Percentiles rank a stretch among this genome's conserved stretches.
Conservation (phyloP, 2,797 vertebrate genomes). For the Masticophis lateralis region DNA sequence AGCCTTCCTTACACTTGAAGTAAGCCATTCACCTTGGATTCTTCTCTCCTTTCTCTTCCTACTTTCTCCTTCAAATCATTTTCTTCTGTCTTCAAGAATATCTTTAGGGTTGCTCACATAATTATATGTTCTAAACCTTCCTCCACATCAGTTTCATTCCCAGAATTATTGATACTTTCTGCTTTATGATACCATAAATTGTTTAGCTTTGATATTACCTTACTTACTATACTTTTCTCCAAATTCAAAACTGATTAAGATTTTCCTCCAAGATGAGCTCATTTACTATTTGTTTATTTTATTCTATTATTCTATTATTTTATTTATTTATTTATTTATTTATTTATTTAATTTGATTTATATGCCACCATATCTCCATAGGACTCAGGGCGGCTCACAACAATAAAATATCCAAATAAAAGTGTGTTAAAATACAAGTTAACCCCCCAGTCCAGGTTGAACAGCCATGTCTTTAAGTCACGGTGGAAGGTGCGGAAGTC, state of each 20-base stretch:
- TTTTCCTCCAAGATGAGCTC: not conserved
- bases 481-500: too few relatives aligned
- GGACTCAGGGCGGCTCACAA: too few relatives aligned
- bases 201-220: not conserved
- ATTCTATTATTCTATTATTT: not conserved
- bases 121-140: not conserved
- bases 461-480: too few relatives aligned
- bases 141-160: not conserved
- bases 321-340: too few relatives aligned
- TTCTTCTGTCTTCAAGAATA: not conserved
- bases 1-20: constrained; percentile 4
- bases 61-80: not conserved
- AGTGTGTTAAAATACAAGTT: too few relatives aligned
- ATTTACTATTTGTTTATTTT: not conserved
- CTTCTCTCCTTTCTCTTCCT: not conserved
- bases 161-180: not conserved
- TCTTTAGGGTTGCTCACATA: not conserved
- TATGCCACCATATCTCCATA: too few relatives aligned
- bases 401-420: too few relatives aligned
- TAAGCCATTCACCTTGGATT: not conserved
- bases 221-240: not conserved
- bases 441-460: too few relatives aligned
- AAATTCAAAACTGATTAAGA: not conserved
- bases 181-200: not conserved
- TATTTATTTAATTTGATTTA: too few relatives aligned